Evolutionary conservation across 1,140 invertebrate species (phyloP).

Genomic region (Cardiocondyla obscurior): DNA sequence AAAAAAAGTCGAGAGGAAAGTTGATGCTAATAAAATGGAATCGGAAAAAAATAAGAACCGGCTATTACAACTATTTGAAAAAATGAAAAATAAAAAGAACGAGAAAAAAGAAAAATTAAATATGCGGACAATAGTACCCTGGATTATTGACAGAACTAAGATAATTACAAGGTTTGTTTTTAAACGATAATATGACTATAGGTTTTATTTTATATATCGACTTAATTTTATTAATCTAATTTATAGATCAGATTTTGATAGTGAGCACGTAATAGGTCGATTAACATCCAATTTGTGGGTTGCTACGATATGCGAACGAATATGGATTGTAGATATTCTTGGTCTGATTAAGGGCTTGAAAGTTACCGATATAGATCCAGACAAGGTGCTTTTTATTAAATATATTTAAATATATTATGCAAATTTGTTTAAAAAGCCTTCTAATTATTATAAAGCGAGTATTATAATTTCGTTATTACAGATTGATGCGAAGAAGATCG

Average conservation of each 20-base stretch:
- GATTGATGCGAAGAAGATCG: constrained; percentile 62
- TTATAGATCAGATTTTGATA: constrained; percentile 55
- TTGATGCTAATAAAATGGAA: constrained; percentile 50
- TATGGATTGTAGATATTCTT: constrained; percentile 69
- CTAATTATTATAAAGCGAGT: constrained; percentile 28
- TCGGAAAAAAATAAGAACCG: constrained; percentile 68
- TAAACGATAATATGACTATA: constrained; percentile 19
- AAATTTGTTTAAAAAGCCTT: background rate
- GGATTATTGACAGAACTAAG: constrained; percentile 65
- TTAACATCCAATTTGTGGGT: constrained; percentile 71
- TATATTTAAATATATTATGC: background rate
- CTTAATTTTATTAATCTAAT: constrained; percentile 10
- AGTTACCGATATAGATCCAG: constrained; percentile 20
- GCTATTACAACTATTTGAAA: constrained; percentile 69
- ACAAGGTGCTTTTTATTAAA: constrained; percentile 60
- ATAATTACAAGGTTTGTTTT: constrained; percentile 54
- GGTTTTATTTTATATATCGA: constrained; percentile 48
- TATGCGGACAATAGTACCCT: constrained; percentile 68
- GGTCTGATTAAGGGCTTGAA: constrained; percentile 66
- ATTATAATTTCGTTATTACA: too few relatives aligned
- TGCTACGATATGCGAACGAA: constrained; percentile 62
- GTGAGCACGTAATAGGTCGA: constrained; percentile 66
- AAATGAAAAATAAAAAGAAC: constrained; percentile 70
- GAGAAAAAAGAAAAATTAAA: constrained; percentile 61
- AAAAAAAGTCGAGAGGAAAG: constrained; percentile 13